Evolutionary conservation across 2,113 vertebrate genomes (phyloP).

Genomic region (Phocoena phocoena): DNA sequence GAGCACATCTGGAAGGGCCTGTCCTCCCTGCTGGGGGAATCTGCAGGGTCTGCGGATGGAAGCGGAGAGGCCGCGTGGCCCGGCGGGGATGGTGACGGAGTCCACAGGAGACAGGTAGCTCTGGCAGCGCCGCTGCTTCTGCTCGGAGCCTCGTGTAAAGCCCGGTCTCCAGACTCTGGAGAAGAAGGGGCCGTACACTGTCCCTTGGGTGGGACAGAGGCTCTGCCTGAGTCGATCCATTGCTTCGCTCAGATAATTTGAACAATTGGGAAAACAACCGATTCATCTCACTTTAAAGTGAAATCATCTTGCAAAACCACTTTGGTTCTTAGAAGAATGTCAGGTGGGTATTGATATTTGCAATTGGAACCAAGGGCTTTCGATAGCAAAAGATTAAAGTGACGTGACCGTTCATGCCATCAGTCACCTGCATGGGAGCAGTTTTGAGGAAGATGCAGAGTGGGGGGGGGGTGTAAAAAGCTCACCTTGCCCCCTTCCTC

Average conservation of each 20-base stretch:
- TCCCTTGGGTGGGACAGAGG: not conserved
- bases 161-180: not conserved
- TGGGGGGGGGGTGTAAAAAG: rapidly evolving
- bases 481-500: not conserved
- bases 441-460: not conserved
- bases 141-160: not conserved
- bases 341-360: not conserved
- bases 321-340: not conserved
- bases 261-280: not conserved
- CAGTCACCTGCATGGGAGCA: rapidly evolving
- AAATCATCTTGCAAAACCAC: not conserved
- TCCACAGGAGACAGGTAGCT: not conserved
- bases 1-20: not conserved
- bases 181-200: not conserved
- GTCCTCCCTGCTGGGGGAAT: not conserved
- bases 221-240: not conserved
- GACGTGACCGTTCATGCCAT: not conserved
- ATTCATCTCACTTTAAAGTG: not conserved
- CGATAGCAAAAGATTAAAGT: not conserved
- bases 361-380: not conserved
- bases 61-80: not conserved
- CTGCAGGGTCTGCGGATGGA: not conserved
- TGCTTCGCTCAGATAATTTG: not conserved
- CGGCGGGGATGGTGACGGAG: rapidly evolving
- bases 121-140: not conserved